A percentile compares a stretch with the other conserved stretches of the same genome.
Conservation (phyloP, 1,140 invertebrate species). For the Ceratina calcarata region DNA sequence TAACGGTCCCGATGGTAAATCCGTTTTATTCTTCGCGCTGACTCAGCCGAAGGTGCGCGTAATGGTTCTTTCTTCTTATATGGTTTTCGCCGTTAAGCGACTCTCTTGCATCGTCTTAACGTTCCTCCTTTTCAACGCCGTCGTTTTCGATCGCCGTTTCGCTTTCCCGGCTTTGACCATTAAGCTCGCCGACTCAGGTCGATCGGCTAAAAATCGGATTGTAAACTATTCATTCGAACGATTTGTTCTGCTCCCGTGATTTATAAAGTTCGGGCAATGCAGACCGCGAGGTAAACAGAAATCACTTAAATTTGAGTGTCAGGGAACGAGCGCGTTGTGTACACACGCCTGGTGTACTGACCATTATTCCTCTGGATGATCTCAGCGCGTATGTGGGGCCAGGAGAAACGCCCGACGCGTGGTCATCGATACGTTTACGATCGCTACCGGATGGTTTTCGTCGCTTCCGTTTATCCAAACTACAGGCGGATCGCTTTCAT, state of each 20-base stretch:
- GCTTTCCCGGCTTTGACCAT: neutral
- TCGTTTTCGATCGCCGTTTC: conserved; percentile 24
- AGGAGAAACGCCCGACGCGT: neutral
- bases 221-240: no score
- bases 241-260: neutral
- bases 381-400: conserved; percentile 1
- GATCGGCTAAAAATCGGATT: neutral
- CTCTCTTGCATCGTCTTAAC: neutral
- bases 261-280: neutral
- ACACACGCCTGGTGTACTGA: neutral
- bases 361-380: conserved; percentile 14
- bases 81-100: conserved; percentile 29
- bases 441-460: conserved; percentile 5
- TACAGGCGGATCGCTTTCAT: neutral
- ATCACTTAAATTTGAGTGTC: conserved; percentile 14
- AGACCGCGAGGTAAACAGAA: conserved; percentile 7
- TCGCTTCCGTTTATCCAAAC: conserved; percentile 11
- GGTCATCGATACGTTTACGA: conserved; percentile 28
- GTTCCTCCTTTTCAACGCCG: conserved; percentile 27
- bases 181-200: neutral
- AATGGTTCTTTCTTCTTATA: conserved; percentile 32
- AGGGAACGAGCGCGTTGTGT: neutral
- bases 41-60: conserved; percentile 66
- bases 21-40: conserved; percentile 74
- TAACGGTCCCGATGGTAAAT: conserved; percentile 71